Evolutionary conservation across 2,888 invertebrate species (phyloP), one percentile per base, ranked within the genome.

Genomic region (Euzophera pinguis): DNA sequence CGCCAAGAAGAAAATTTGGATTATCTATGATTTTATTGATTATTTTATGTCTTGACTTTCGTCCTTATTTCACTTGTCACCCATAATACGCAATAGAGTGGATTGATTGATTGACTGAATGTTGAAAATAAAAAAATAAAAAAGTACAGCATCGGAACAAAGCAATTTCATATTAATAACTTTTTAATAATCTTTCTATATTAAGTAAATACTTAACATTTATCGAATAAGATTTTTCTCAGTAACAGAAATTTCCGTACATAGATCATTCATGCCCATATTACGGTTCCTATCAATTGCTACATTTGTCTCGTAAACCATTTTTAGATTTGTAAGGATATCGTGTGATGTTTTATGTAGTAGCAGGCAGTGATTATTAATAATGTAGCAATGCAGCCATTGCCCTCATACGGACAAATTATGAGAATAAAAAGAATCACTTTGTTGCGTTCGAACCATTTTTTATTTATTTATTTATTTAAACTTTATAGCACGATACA

Each of bases 311-410:
- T 1, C 42, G 7, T 10, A 14, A 5, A n/a, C 50, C 42, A 37
- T 48, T 22, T 48, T 48, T 35, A 49, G 49, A 38, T 12, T 37
- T 3, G 16, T 49, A 49, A 49, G 49, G 49, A 49, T 39, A 14
- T 14, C 49, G 9, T 38, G 35, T 48, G 14, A 16, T 10, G 29
- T 39, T 16, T 29, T 29, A 14, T 2, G 8, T 39, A 6, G 29
- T 8, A 32, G 13, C 29, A 43, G 27, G 29, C 29, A 45, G 43
- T 45, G 1, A 6, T 14, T 22, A 22, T 10, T 16, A 39, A 14
- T 39, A 39, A 6, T 16, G 14, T n/a, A 12, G 1, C 6, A 5
- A 13, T 16, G 14, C 6, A 12, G 1, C 6, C 6, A 13, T 45
- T 45, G 29, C 1, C 29, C 29, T 7, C 13, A 32, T 32, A 45